Percentiles rank a stretch among this genome's conserved stretches.
Evolutionary conservation across 2,888 invertebrate genomes (phyloP).

Genomic region (Philereme transversata): DNA sequence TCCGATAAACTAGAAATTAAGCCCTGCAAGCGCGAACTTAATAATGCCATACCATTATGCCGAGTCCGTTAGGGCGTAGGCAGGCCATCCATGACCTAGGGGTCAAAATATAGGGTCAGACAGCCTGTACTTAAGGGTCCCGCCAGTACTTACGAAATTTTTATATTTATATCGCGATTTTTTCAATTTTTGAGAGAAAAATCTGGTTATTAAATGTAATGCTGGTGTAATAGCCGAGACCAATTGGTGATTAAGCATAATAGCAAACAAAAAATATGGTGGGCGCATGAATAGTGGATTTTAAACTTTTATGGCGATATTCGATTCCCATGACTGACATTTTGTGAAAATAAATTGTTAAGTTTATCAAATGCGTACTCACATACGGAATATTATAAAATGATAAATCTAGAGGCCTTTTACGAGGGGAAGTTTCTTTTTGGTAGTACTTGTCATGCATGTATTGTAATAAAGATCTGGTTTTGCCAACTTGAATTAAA

Average conservation of each 20-base stretch:
- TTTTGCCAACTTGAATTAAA: too few relatives aligned
- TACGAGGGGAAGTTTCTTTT: too few relatives aligned
- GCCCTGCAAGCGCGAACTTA: constrained; percentile 22
- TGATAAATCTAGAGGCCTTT: too few relatives aligned
- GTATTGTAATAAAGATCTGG: too few relatives aligned
- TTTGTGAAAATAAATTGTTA: background rate
- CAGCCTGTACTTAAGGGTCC: constrained; percentile 29
- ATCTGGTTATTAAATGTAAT: constrained; percentile 22
- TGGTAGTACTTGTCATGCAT: too few relatives aligned
- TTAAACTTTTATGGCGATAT: constrained; percentile 17
- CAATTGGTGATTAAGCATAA: constrained; percentile 25
- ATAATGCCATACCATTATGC: constrained; percentile 25
- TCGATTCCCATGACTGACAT: constrained; percentile 3
- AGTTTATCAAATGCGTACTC: too few relatives aligned
- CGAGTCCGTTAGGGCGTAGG: constrained; percentile 28
- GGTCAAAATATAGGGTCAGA: constrained; percentile 30
- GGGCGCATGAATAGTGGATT: constrained; percentile 19
- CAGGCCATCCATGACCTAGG: constrained; percentile 14
- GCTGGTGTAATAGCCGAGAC: constrained; percentile 17
- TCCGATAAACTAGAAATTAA: constrained; percentile 30
- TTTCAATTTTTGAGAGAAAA: constrained; percentile 25
- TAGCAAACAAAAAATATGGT: constrained; percentile 21
- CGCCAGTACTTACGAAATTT: constrained; percentile 21
- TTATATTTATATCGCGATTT: constrained; percentile 3
- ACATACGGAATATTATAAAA: too few relatives aligned